Base-by-base conservation (phyloP, 1,140 invertebrate genomes). In the Diabrotica undecimpunctata region DNA sequence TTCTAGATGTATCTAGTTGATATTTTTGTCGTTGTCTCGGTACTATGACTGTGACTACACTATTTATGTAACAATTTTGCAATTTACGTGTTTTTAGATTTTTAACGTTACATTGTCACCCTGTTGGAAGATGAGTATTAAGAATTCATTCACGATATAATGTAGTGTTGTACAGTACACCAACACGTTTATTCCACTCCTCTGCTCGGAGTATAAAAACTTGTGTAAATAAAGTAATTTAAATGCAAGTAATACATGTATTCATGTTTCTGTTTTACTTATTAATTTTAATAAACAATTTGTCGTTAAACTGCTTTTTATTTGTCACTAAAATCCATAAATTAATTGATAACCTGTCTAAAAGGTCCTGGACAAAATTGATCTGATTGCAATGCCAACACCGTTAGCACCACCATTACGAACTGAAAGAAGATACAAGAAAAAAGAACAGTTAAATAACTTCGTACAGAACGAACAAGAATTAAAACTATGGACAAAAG, bases 281-380 rank as follows among this genome's bases (percentile, higher is more conserved):
- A 78, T 78, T 78, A 75, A 78, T 78, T 78, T 78, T 78, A 78
- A 78, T 78, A 78, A 77, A 78, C 72, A 78, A 75, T 77, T 76
- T 76, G 76, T 76, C 76, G 76, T 78, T 78, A 74, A 46, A 12
- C 13, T 60, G n/a, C 7, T 60, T 50, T 50, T 60, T 13, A 7
- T 57, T 57, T 6, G 25, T n/a, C n/a, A n/a, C n/a, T n/a, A n/a
- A n/a, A n/a, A n/a, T n/a, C n/a, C n/a, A n/a, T n/a, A n/a, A n/a
- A n/a, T n/a, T n/a, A n/a, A n/a, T n/a, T n/a, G n/a, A n/a, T n/a
- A n/a, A n/a, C n/a, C n/a, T n/a, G n/a, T n/a, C n/a, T n/a, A n/a
- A n/a, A n/a, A n/a, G n/a, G n/a, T n/a, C n/a, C n/a, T n/a, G n/a
- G n/a, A n/a, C n/a, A n/a, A n/a, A n/a, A n/a, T n/a, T n/a, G n/a